These are phyloP conservation scores for Acanthis flammea DNA, from an alignment of 2,797 vertebrate species.

Conservation along the genomic window DNA sequence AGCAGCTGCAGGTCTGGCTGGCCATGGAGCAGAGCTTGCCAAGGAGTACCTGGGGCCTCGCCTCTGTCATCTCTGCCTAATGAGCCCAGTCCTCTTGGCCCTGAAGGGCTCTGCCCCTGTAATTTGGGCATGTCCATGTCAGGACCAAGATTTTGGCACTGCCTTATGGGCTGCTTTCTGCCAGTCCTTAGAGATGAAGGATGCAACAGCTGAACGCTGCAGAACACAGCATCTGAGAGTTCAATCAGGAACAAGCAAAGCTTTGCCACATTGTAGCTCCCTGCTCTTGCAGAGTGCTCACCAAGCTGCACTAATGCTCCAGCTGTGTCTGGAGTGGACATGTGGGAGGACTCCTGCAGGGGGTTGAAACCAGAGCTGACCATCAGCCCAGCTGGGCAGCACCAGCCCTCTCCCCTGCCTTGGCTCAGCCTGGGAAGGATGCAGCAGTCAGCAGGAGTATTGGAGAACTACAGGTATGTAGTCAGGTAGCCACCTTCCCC, in stretches of 20 bases:
- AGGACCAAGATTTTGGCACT: background rate
- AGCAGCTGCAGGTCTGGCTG: conserved; percentile 12
- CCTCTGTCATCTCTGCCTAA: background rate
- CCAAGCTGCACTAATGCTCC: background rate
- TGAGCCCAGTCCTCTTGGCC: background rate
- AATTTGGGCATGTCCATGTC: background rate
- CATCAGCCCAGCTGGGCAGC: background rate
- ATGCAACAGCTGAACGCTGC: background rate
- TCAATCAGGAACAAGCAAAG: background rate
- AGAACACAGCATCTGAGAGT: background rate
- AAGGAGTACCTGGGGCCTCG: background rate
- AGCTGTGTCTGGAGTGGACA: background rate
- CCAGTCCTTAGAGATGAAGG: background rate
- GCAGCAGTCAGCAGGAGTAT: background rate
- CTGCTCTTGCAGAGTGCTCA: accelerated
- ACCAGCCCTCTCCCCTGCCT: background rate
- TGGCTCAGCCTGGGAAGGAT: background rate
- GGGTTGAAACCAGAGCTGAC: background rate
- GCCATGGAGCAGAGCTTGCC: background rate
- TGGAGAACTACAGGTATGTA: background rate
- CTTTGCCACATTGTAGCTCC: background rate
- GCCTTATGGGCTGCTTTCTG: background rate
- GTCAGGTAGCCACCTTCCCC: accelerated
- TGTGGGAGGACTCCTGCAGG: background rate
- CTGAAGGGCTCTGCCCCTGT: background rate